Evolutionary conservation across 2,797 vertebrate species (phyloP).

Genomic region (Delichon dasypus): DNA sequence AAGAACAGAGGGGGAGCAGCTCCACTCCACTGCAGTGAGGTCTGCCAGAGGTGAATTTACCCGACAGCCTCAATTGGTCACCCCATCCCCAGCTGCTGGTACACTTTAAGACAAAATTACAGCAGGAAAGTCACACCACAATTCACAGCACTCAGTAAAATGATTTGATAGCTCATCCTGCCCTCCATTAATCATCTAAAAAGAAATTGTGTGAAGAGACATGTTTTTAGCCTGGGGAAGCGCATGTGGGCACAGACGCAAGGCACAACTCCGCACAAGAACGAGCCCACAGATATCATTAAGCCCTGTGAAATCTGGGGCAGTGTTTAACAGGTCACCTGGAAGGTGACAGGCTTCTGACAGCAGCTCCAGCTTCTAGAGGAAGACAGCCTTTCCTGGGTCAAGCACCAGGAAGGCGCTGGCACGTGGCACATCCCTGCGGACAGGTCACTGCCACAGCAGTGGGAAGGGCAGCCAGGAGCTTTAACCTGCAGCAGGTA

Average conservation of each 20-base stretch:
- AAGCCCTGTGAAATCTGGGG: neutral
- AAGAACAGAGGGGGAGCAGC: neutral
- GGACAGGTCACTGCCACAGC: neutral
- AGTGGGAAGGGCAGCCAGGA: neutral
- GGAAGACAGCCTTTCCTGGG: rapidly evolving
- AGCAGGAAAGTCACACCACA: neutral
- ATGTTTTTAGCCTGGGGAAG: neutral
- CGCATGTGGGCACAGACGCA: neutral
- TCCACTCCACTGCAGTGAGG: neutral
- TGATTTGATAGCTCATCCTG: neutral
- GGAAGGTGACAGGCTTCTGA: neutral
- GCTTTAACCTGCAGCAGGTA: neutral
- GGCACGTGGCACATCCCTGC: neutral
- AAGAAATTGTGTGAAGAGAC: neutral
- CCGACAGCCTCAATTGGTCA: neutral
- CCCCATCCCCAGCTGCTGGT: neutral
- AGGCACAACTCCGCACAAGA: neutral
- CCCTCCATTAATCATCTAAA: neutral
- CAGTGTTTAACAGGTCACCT: neutral
- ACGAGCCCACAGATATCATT: rapidly evolving
- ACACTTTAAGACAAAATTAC: neutral
- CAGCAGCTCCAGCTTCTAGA: neutral
- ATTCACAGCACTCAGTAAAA: neutral
- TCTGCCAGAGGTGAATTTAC: neutral
- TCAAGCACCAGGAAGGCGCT: rapidly evolving